Evolutionary conservation across 2,797 vertebrate genomes (phyloP), one percentile per base, ranked within the genome.

Genomic region (Hydrocynus forskahlii): DNA sequence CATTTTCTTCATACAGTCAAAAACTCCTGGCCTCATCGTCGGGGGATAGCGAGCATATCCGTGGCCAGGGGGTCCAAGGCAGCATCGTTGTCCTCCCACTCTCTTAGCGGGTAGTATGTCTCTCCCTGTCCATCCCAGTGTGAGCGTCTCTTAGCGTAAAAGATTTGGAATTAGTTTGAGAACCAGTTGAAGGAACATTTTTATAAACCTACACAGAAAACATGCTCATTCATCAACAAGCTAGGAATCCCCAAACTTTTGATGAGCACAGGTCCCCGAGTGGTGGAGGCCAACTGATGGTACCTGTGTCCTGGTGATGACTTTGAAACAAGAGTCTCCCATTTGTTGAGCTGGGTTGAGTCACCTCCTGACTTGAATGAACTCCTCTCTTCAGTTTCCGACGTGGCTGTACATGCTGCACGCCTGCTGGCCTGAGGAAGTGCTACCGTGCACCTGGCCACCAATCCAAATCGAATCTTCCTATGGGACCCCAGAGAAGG

Each of bases 281-380:
- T 14, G 79, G 72, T 59, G 59, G 38, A 67, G 64, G 64, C 38
- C 38, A 40, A 67, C 8, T 6, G 16, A 67, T 23, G 62, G 78
- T 83, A 75, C 67, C 66, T 75, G 80, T 60, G n/a, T 79, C 59
- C 48, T 29, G 43, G 8, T n/a, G 48, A 63, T 43, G 25, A 71
- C 72, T 69, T 68, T 25, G 19, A 57, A 8, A 79, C 35, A 55
- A n/a, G 45, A 9, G 23, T 17, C 54, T 83, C 57, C 21, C 57
- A 23, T n/a, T n/a, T 23, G n/a, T 21, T 23, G 0, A 59, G 23
- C 13, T 62, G 10, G 13, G 25, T 13, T 0, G 29, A 9, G 35
- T 38, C 63, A 35, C 3, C 0, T 62, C 60, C 12, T 29, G 60
- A 35, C 25, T 64, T 64, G 14, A 64, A 38, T 64, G 0, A 62